Percentiles rank a stretch among this genome's conserved stretches.
These are phyloP conservation scores for Pterois miles DNA, from an alignment of 2,797 vertebrate genomes.

Conservation along the genomic window DNA sequence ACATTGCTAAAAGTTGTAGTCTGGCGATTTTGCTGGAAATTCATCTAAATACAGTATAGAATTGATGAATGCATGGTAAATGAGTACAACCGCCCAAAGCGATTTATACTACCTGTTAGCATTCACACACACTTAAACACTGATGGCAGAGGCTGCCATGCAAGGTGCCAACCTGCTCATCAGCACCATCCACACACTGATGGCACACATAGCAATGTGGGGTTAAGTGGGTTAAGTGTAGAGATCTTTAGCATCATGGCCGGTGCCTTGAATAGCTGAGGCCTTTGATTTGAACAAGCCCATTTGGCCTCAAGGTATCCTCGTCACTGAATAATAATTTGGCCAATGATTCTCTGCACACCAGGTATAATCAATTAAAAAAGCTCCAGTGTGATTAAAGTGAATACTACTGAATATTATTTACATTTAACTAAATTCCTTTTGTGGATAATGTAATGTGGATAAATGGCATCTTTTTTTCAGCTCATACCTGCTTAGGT, in stretches of 20 bases:
- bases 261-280: background rate
- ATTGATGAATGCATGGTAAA: too few relatives aligned
- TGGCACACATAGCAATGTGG: background rate
- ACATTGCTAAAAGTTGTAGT: background rate
- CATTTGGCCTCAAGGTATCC: background rate
- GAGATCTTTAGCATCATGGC: too few relatives aligned
- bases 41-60: background rate
- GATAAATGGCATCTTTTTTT: background rate
- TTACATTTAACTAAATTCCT: background rate
- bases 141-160: background rate
- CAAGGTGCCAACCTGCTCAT: background rate
- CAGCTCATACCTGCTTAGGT: background rate
- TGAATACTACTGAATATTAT: background rate
- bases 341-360: background rate
- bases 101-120: background rate
- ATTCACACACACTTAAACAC: background rate
- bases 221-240: too few relatives aligned
- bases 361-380: background rate
- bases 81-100: too few relatives aligned
- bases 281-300: slow-evolving; percentile 11
- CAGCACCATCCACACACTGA: background rate
- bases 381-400: background rate
- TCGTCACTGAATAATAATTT: slow-evolving; percentile 2
- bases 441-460: background rate
- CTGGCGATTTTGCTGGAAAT: background rate